Percentiles rank a stretch among this genome's conserved stretches.
Evolutionary conservation across 1,140 invertebrate species (phyloP).

Genomic region (Drosophila ficusphila): DNA sequence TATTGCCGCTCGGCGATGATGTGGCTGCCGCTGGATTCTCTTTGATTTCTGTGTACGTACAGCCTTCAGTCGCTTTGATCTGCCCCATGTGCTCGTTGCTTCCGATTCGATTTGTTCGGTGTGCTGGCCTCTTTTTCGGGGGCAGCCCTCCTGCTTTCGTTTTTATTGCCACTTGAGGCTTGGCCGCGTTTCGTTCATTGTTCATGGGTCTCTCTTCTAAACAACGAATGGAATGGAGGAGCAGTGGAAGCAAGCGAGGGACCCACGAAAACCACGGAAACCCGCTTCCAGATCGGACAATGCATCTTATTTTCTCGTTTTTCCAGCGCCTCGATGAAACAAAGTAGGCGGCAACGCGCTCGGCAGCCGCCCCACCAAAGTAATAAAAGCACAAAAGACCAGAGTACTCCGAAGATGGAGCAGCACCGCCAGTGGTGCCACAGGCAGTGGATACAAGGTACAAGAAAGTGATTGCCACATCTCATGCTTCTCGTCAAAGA

Average conservation of each 20-base stretch:
- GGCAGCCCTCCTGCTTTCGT: slow-evolving; percentile 48
- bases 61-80: slow-evolving; percentile 56
- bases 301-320: slow-evolving; percentile 43
- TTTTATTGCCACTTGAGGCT: slow-evolving; percentile 73
- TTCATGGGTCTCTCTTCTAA: slow-evolving; percentile 33
- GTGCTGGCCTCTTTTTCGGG: neutral
- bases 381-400: too few species aligned
- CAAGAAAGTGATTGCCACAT: too few species aligned
- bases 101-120: slow-evolving; percentile 57
- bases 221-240: slow-evolving; percentile 24
- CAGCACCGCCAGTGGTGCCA: too few species aligned
- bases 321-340: slow-evolving; percentile 49
- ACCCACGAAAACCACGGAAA: neutral
- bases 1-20: slow-evolving; percentile 15
- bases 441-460: too few species aligned
- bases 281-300: slow-evolving; percentile 23
- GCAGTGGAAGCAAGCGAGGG: neutral
- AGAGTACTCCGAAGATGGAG: too few species aligned
- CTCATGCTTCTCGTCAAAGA: too few species aligned
- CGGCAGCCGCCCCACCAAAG: slow-evolving; percentile 16
- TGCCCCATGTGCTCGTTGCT: slow-evolving; percentile 67
- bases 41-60: slow-evolving; percentile 24
- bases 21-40: slow-evolving; percentile 3
- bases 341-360: slow-evolving; percentile 49
- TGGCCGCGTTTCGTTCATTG: neutral